Percentiles rank a stretch among this genome's conserved stretches.
phyloP scores from a whole-genome alignment of 2,797 vertebrate species.

The Halcyon badia region DNA sequence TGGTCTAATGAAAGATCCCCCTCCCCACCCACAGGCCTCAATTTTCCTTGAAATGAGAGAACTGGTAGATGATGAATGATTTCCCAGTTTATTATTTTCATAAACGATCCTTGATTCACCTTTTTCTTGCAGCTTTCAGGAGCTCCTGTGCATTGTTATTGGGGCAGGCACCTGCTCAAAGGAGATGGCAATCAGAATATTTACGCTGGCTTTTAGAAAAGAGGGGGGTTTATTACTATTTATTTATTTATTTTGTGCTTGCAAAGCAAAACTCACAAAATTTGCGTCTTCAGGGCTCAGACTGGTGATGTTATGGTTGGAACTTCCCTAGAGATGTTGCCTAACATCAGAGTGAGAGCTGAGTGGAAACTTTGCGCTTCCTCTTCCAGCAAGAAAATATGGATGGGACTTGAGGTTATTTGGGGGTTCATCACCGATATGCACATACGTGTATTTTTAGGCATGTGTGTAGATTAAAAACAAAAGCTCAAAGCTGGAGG shows the following conservation, averaged over 20 bases:
- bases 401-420: background rate
- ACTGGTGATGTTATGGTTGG: background rate
- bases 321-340: conserved; percentile 29
- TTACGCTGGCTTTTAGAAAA: background rate
- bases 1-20: background rate
- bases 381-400: background rate
- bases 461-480: background rate
- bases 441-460: background rate
- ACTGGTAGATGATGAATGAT: background rate
- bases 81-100: background rate
- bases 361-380: conserved; percentile 42
- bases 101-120: background rate
- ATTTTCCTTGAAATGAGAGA: background rate
- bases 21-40: background rate
- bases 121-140: background rate
- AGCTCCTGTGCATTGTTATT: background rate
- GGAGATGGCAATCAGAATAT: background rate
- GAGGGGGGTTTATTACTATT: rapidly evolving
- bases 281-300: background rate
- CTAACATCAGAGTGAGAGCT: background rate
- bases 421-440: background rate
- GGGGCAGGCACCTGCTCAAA: background rate
- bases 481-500: background rate
- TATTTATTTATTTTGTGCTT: background rate
- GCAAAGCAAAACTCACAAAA: background rate